These are phyloP conservation scores for Papilio glaucus DNA, from an alignment of 1,140 invertebrate genomes.

Conservation along the genomic window DNA sequence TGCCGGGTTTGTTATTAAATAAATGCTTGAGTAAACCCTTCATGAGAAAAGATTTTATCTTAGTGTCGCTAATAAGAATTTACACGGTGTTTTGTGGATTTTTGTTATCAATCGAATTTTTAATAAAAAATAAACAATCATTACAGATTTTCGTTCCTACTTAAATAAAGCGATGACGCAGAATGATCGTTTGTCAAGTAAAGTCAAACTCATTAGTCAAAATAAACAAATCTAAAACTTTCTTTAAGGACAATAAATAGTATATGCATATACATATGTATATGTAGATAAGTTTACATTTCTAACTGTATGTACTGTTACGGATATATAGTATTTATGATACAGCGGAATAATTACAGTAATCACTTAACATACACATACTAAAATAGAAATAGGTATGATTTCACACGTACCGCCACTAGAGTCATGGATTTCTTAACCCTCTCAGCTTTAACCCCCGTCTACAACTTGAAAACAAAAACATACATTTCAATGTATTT, in stretches of 20 bases:
- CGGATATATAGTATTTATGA: no score
- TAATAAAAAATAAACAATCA: background rate
- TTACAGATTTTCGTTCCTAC: no score
- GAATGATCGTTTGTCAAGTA: no score
- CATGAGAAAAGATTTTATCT: background rate
- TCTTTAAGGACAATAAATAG: no score
- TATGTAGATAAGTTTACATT: no score
- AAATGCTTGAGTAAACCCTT: background rate
- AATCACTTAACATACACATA: background rate
- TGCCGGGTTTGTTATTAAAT: background rate
- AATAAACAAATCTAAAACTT: no score
- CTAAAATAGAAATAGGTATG: background rate
- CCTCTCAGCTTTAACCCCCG: conserved; percentile 21
- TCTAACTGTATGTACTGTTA: no score
- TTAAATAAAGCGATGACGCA: no score
- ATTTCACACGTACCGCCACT: background rate
- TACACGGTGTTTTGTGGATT: background rate
- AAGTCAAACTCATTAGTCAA: no score
- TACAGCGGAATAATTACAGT: background rate
- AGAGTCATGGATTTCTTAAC: background rate
- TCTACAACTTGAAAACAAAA: conserved; percentile 6
- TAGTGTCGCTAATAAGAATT: background rate
- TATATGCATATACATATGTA: no score
- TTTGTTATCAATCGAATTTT: no score
- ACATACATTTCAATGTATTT: no score